A percentile compares a stretch with the other conserved stretches of the same genome.
Evolutionary conservation across 1,140 invertebrate genomes (phyloP).

Genomic region (Acyrthosiphon pisum): DNA sequence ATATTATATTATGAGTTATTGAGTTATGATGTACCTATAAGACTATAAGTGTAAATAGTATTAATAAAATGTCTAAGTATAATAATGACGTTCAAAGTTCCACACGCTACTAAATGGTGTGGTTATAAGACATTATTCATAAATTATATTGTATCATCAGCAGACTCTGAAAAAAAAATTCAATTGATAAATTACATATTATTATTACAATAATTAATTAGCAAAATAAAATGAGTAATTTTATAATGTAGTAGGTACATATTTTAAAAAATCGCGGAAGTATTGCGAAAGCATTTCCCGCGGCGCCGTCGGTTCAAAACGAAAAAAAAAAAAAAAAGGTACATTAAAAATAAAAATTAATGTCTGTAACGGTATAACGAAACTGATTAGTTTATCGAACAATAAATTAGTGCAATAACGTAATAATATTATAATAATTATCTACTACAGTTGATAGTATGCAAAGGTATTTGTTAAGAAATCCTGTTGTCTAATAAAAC

Average conservation of each 20-base stretch:
- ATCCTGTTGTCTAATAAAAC: neutral
- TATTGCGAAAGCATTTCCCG: too few species aligned
- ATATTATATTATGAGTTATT: neutral
- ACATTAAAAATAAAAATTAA: neutral
- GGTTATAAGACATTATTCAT: neutral
- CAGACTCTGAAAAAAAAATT: neutral
- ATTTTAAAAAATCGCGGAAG: too few species aligned
- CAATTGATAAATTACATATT: neutral
- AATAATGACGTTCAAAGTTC: neutral
- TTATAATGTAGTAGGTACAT: neutral
- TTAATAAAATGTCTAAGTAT: neutral
- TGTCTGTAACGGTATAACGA: neutral
- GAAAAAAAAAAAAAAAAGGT: too few species aligned
- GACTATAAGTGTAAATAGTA: neutral
- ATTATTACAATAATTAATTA: neutral
- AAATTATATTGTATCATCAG: neutral
- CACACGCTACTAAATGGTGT: neutral
- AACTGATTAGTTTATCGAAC: neutral
- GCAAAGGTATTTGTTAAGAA: neutral
- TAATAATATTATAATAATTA: conserved; percentile 2
- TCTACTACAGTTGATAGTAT: neutral
- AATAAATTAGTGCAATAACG: neutral
- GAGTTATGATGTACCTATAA: neutral
- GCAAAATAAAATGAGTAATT: neutral
- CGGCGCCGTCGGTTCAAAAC: too few species aligned